Evolutionary conservation across 2,888 invertebrate genomes (phyloP).

Genomic region (Polyploca ridens): DNA sequence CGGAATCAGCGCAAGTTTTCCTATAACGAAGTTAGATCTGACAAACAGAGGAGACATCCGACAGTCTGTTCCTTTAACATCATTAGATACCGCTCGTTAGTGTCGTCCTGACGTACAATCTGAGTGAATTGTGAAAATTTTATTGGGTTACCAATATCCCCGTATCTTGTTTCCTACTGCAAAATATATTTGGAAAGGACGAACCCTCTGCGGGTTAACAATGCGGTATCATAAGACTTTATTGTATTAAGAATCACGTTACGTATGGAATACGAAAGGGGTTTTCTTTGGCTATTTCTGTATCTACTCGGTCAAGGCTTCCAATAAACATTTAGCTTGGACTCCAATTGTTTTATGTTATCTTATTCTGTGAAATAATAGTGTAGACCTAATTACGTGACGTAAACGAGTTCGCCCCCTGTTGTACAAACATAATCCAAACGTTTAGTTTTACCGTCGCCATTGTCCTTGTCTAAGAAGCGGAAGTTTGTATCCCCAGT

Average conservation of each 20-base stretch:
- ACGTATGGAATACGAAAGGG: conserved; percentile 11
- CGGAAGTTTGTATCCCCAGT: conserved; percentile 1
- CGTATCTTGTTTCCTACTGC: conserved; percentile 20
- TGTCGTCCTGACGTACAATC: conserved; percentile 43
- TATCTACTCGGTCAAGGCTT: neutral
- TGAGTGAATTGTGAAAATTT: conserved; percentile 43
- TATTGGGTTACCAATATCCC: conserved; percentile 35
- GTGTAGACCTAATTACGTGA: neutral
- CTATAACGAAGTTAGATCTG: conserved; percentile 62
- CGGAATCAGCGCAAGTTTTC: conserved; percentile 47
- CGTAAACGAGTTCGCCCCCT: neutral
- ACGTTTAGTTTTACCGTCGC: conserved; percentile 1
- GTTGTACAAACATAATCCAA: neutral
- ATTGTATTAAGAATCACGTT: conserved; percentile 34
- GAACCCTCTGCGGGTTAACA: conserved; percentile 31
- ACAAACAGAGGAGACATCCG: conserved; percentile 55
- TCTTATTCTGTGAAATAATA: neutral
- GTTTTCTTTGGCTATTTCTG: conserved; percentile 4
- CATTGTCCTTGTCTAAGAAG: conserved; percentile 1
- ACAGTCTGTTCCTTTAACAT: conserved; percentile 47
- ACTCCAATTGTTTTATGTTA: neutral
- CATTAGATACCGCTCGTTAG: conserved; percentile 55
- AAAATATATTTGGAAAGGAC: conserved; percentile 30
- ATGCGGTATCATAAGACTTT: conserved; percentile 34
- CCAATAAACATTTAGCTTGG: neutral